phyloP scores from a whole-genome alignment of 2,113 vertebrate species.

The Indicator indicator region DNA sequence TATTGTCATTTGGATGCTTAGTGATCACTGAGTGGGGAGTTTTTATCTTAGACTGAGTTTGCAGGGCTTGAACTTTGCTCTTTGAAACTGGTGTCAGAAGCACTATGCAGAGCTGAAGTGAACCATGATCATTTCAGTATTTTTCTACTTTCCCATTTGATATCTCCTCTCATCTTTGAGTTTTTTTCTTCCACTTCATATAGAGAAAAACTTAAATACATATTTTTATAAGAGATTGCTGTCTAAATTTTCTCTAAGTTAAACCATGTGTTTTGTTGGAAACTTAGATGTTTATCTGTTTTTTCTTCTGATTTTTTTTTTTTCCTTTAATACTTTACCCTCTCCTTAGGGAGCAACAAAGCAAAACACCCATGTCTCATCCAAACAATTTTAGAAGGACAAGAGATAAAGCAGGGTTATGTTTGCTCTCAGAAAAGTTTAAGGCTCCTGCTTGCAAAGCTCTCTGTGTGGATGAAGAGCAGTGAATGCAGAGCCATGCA shows the following conservation, averaged over 20 bases:
- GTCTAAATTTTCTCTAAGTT: conserved; percentile 66
- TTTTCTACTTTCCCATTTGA: not conserved
- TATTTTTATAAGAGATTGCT: conserved; percentile 51
- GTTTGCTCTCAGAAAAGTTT: not conserved
- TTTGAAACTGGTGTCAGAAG: not conserved
- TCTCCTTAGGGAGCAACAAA: conserved; percentile 50
- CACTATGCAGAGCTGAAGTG: not conserved
- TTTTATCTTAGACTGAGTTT: not conserved
- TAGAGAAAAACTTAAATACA: conserved; percentile 55
- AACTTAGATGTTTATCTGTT: conserved; percentile 69
- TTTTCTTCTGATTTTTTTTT: conserved; percentile 33
- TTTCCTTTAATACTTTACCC: conserved; percentile 58
- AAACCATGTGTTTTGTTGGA: conserved; percentile 68
- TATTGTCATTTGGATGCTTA: conserved; percentile 5
- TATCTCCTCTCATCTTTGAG: not conserved
- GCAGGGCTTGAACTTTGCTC: not conserved
- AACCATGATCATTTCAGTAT: not conserved
- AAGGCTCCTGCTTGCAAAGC: not conserved
- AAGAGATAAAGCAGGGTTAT: conserved; percentile 38
- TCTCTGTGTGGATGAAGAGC: not conserved
- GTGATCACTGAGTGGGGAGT: not conserved
- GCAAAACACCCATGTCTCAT: conserved; percentile 25
- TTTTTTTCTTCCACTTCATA: not conserved
- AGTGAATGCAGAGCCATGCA: not conserved
- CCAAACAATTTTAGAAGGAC: conserved; percentile 29